These are phyloP conservation scores for Peromyscus californicus DNA, from an alignment of 2,113 vertebrate genomes.

Conservation along the genomic window DNA sequence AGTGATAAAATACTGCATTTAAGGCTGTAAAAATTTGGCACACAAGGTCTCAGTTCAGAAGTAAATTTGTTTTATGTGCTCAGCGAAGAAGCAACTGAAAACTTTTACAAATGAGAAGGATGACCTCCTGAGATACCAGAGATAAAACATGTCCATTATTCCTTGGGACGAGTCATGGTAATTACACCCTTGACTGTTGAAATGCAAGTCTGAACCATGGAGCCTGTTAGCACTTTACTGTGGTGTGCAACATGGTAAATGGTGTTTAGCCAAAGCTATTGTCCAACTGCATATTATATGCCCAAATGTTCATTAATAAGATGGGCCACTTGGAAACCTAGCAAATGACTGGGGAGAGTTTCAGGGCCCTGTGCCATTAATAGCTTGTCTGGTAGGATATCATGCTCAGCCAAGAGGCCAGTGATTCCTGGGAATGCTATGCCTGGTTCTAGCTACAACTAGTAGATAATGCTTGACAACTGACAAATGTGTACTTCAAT, in stretches of 20 bases:
- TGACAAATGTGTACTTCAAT: neutral
- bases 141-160: conserved; percentile 75
- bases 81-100: conserved; percentile 68
- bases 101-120: conserved; percentile 75
- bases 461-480: neutral
- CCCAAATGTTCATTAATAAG: neutral
- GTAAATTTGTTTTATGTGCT: conserved; percentile 79
- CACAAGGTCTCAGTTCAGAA: conserved; percentile 74
- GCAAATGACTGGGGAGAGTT: neutral
- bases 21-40: conserved; percentile 79
- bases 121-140: conserved; percentile 73
- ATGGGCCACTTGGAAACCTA: conserved; percentile 4
- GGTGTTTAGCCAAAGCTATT: conserved; percentile 7
- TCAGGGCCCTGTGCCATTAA: neutral
- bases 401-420: neutral
- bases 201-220: conserved; percentile 59
- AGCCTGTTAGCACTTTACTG: neutral
- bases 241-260: neutral
- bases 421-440: neutral
- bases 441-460: conserved; percentile 19
- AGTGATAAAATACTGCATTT: conserved; percentile 80
- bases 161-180: neutral
- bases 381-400: neutral
- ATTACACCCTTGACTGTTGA: conserved; percentile 54
- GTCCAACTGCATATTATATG: conserved; percentile 21